These are phyloP conservation scores for Vimba vimba DNA, from an alignment of 2,113 vertebrate genomes.

Conservation along the genomic window DNA sequence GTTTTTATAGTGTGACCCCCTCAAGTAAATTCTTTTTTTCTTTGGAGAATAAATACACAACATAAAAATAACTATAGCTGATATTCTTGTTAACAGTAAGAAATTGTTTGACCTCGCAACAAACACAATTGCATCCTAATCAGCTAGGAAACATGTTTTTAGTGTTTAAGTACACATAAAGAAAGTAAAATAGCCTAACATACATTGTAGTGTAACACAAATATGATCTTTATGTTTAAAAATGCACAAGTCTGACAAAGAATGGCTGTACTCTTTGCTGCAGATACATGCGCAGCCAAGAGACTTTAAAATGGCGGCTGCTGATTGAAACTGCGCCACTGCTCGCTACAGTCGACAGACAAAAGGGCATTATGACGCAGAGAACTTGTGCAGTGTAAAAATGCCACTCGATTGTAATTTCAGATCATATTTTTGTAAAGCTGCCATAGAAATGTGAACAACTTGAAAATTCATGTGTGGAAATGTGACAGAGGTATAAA, in stretches of 20 bases:
- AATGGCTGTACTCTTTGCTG: background rate
- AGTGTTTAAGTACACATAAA: background rate
- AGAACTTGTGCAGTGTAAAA: background rate
- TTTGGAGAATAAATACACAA: background rate
- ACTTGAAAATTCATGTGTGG: background rate
- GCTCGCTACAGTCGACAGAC: background rate
- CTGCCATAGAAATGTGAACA: background rate
- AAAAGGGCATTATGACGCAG: background rate
- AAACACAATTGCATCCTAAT: background rate
- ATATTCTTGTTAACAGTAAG: background rate
- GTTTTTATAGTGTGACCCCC: background rate
- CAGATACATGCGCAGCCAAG: background rate
- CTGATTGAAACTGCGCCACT: slow-evolving; percentile 54
- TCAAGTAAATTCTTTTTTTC: background rate
- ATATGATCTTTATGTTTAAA: background rate
- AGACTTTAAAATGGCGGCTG: slow-evolving; percentile 57
- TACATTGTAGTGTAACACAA: background rate
- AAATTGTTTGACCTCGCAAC: background rate
- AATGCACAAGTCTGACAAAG: background rate
- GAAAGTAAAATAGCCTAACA: background rate
- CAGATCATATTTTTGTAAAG: background rate
- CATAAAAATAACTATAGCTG: background rate
- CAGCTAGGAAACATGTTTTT: background rate
- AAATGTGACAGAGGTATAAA: background rate
- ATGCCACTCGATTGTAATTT: background rate